Percentiles rank a stretch among this genome's conserved stretches.
Evolutionary conservation across 2,888 invertebrate species (phyloP).

Genomic region (Sympetrum striolatum): DNA sequence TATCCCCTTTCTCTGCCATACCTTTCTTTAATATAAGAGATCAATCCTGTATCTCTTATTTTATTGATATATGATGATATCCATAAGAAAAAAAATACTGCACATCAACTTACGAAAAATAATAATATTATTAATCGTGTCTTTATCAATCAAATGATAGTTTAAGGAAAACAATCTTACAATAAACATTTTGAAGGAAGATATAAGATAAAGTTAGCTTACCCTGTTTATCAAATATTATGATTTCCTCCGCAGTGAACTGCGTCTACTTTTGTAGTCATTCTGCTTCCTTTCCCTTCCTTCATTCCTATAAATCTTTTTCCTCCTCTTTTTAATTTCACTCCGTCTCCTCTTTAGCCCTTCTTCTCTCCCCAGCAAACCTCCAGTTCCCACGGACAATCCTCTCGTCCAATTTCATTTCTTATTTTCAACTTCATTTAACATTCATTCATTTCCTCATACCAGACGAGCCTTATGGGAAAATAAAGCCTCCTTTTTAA

Average conservation of each 20-base stretch:
- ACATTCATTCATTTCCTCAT: conserved; percentile 41
- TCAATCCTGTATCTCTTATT: no score
- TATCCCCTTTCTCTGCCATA: no score
- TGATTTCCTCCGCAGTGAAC: background rate
- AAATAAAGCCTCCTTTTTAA: conserved; percentile 12
- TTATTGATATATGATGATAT: no score
- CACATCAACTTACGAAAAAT: no score
- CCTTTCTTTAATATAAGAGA: no score
- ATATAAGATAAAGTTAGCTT: no score
- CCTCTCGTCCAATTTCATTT: conserved; percentile 30
- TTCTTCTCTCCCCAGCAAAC: background rate
- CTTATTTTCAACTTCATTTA: conserved; percentile 31
- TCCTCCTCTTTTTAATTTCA: background rate
- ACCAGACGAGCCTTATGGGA: background rate
- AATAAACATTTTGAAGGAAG: no score
- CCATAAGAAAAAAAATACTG: no score
- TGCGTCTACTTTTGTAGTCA: background rate
- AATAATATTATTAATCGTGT: no score
- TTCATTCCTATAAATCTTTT: background rate
- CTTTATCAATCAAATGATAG: no score
- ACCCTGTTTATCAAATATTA: no score
- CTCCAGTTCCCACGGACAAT: background rate
- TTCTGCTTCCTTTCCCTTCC: background rate
- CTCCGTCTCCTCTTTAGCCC: background rate
- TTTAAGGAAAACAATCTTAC: no score